Conservation (phyloP, 2,113 vertebrate genomes). For the Micronisus gabar region DNA sequence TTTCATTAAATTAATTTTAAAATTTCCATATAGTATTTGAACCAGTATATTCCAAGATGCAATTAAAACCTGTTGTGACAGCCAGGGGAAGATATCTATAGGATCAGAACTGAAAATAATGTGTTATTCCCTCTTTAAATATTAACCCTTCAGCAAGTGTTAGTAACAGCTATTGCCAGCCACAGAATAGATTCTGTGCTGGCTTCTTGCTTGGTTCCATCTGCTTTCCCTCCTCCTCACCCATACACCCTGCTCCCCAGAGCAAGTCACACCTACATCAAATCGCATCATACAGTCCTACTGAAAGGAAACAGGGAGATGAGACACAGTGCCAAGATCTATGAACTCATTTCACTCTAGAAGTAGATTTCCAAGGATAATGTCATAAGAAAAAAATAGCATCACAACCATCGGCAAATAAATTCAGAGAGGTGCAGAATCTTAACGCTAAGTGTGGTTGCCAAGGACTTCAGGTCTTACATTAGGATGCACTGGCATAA, state of each 20-base stretch:
- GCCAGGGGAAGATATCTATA: neutral
- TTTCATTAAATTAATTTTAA: neutral
- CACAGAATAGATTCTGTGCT: neutral
- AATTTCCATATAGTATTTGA: neutral
- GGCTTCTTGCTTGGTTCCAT: neutral
- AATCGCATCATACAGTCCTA: neutral
- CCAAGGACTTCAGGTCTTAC: neutral
- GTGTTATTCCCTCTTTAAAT: neutral
- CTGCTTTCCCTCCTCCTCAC: neutral
- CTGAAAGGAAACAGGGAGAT: neutral
- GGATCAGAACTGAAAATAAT: neutral
- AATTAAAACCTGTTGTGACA: neutral
- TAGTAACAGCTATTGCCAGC: neutral
- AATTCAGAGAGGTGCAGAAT: neutral
- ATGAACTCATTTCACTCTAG: neutral
- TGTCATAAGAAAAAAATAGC: neutral
- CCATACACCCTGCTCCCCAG: neutral
- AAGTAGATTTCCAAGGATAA: neutral
- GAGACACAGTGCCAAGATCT: neutral
- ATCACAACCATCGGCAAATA: neutral
- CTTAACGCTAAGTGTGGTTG: fast-evolving
- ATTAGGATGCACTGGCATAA: neutral
- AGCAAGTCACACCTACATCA: neutral
- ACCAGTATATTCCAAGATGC: neutral
- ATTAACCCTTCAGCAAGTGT: neutral